phyloP scores from a whole-genome alignment of 1,140 invertebrate genomes.

The Bombyx mandarina region DNA sequence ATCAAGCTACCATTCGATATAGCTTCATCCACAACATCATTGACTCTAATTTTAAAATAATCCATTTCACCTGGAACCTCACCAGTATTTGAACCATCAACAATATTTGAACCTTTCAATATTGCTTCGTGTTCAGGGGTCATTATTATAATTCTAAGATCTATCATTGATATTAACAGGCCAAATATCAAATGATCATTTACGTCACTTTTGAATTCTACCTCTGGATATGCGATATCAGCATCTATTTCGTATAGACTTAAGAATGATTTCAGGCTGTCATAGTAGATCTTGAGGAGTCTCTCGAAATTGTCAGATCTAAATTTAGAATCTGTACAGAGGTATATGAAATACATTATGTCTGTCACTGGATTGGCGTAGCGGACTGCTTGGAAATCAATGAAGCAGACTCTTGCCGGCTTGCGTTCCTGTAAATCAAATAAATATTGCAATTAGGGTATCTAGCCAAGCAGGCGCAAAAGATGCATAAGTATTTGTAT shows the following conservation, averaged over 20 bases:
- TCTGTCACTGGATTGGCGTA: conserved; percentile 44
- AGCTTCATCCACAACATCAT: conserved; percentile 50
- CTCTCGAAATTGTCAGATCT: conserved; percentile 37
- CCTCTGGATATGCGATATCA: conserved; percentile 27
- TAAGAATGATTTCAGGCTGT: conserved; percentile 36
- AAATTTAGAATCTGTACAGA: conserved; percentile 48
- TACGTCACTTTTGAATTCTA: conserved; percentile 36
- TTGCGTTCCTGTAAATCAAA: conserved; percentile 31
- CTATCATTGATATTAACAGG: conserved; percentile 37
- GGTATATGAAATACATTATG: conserved; percentile 44
- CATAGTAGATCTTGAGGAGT: conserved; percentile 34
- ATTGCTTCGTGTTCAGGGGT: conserved; percentile 26
- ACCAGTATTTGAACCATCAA: conserved; percentile 12
- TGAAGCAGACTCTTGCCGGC: conserved; percentile 34
- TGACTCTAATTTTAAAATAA: conserved; percentile 32
- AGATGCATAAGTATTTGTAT: too few relatives aligned
- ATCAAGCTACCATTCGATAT: conserved; percentile 32
- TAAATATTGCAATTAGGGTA: too few relatives aligned
- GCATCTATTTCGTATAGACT: conserved; percentile 31
- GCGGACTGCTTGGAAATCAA: conserved; percentile 56
- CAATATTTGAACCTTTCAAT: conserved; percentile 15
- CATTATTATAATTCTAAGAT: conserved; percentile 39
- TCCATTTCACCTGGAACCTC: conserved; percentile 14
- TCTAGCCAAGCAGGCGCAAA: too few relatives aligned
- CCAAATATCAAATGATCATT: conserved; percentile 35